Evolutionary conservation across 1,140 invertebrate species (phyloP), one percentile per base, ranked within the genome.

Genomic region (Trachymyrmex septentrionalis): DNA sequence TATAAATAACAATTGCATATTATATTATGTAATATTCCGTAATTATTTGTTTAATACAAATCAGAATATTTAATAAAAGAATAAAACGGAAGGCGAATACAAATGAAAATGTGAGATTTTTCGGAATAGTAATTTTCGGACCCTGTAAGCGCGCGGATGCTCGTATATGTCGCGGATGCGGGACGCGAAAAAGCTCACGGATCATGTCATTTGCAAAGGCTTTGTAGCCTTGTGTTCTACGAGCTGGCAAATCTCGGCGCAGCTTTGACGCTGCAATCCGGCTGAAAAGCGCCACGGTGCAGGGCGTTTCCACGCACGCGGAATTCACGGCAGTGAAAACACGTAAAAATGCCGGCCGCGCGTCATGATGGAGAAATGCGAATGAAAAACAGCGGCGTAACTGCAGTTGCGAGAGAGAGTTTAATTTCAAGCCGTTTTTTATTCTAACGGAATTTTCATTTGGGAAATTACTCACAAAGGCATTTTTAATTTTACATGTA

Each of bases 191-290:
- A 84, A 73, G 69, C 78, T 81, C 78, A 34, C 64, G 80, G 44
- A 84, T 84, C 80, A 61, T 75, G 80, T 61, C 80, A 84, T 84
- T 84, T 73, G 80, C 69, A 84, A 84, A 75, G 69, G 55, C 80
- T 75, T 84, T 84, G 80, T 84, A 87, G 44, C 34, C 67, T 85
- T 88, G 87, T 87, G 86, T 87, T 77, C 72, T 38, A 24, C 71
- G 34, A 59, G 57, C 53, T 69, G 69, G 75, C 69, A 59, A 67
- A 59, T 73, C 50, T 73, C 69, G 55, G n/a, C 3, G 78, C 78
- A 69, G 55, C 80, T 75, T 84, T 84, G 80, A 84, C 38, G 80
- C 71, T 75, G 71, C 55, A 73, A 84, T 84, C 59, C 57, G 69
- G 44, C 59, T 72, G 80, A 75, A 84, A 84, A 84, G 44, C 80